Evolutionary conservation across 37 sponge, comb jelly and placozoan genomes (phyloP).

Genomic region (Dysidea cf. avara): DNA sequence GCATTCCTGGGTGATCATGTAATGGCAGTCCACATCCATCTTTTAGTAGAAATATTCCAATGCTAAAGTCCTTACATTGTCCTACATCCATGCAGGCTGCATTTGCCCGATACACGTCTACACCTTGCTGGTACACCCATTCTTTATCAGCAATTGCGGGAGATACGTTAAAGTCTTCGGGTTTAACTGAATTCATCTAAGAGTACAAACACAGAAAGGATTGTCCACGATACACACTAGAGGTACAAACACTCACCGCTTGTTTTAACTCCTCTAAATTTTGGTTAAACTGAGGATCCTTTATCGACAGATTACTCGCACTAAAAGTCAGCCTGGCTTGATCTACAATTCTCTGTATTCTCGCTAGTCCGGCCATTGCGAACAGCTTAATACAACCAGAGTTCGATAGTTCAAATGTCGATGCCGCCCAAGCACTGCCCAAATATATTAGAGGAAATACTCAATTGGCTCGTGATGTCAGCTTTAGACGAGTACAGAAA

Average conservation of each 20-base stretch:
- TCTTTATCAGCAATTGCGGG: conserved; percentile 16
- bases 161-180: conserved; percentile 57
- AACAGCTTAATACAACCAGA: neutral
- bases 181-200: conserved; percentile 35
- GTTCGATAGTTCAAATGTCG: no score
- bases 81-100: conserved; percentile 69
- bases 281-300: conserved; percentile 28
- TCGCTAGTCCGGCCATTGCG: neutral
- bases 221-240: neutral
- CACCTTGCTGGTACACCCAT: conserved; percentile 58
- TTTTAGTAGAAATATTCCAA: conserved; percentile 69
- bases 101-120: conserved; percentile 15
- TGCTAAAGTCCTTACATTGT: conserved; percentile 42
- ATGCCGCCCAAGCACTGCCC: no score
- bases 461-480: no score
- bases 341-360: conserved; percentile 19
- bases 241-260: conserved; percentile 21
- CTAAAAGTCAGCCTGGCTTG: conserved; percentile 43
- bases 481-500: no score
- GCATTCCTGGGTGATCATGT: conserved; percentile 81
- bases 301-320: neutral
- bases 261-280: conserved; percentile 31
- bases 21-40: conserved; percentile 55
- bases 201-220: neutral
- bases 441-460: no score